phyloP scores from a whole-genome alignment of 2,888 invertebrate species.

The Diarsia rubi region DNA sequence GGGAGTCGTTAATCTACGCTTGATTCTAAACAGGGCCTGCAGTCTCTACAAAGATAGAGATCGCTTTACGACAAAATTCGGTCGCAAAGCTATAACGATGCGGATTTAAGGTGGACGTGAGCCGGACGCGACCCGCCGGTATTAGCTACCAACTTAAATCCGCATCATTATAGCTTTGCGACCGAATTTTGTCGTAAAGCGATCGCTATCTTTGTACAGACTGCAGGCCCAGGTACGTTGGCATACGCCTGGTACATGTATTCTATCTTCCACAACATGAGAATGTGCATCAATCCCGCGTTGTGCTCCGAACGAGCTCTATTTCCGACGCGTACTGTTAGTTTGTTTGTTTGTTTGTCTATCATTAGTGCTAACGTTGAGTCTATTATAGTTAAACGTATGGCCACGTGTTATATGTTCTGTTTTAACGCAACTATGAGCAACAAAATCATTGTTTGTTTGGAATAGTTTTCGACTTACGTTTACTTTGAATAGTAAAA shows the following conservation, averaged over 20 bases:
- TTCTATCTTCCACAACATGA: background rate
- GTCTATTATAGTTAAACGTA: constrained; percentile 26
- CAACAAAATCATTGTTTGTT: constrained; percentile 19
- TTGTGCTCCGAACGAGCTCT: constrained; percentile 41
- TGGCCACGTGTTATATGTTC: constrained; percentile 13
- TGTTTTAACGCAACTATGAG: constrained; percentile 42
- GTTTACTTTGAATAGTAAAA: constrained; percentile 11
- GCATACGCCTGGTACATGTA: constrained; percentile 1
- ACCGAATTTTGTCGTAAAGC: too few relatives aligned
- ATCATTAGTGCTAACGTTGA: constrained; percentile 32
- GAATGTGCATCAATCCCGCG: constrained; percentile 18
- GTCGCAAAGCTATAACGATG: too few relatives aligned
- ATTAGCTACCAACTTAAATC: too few relatives aligned
- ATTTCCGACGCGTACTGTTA: constrained; percentile 33
- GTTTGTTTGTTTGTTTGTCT: constrained; percentile 52
- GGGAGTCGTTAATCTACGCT: background rate
- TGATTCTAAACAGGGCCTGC: too few relatives aligned
- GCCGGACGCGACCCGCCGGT: too few relatives aligned
- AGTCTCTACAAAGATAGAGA: too few relatives aligned
- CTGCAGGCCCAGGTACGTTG: constrained; percentile 19
- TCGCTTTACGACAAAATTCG: too few relatives aligned
- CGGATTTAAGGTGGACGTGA: too few relatives aligned
- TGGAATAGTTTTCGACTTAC: background rate
- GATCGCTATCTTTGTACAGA: too few relatives aligned
- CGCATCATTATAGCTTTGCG: too few relatives aligned